Evolutionary conservation across 2,113 vertebrate genomes (phyloP).

Genomic region (Periophthalmodon schlosseri): DNA sequence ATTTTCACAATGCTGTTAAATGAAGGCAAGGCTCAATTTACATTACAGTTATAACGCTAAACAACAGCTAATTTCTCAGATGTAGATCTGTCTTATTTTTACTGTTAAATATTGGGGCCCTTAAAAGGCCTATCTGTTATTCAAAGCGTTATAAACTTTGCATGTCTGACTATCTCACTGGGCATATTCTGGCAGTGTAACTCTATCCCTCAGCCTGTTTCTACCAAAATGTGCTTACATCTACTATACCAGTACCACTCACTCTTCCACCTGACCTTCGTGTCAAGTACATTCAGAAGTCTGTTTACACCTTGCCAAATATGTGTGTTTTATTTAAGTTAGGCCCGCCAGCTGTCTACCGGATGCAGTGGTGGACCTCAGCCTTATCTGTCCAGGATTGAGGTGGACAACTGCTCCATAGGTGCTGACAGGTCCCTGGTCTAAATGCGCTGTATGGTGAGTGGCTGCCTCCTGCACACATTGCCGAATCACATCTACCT

Average conservation of each 20-base stretch:
- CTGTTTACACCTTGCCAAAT: constrained; percentile 21
- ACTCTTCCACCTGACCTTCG: constrained; percentile 53
- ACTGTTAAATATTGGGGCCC: background rate
- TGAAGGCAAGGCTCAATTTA: background rate
- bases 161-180: constrained; percentile 53
- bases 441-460: background rate
- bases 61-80: background rate
- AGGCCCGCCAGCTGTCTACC: background rate
- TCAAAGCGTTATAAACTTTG: constrained; percentile 38
- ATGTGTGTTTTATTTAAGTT: constrained; percentile 13
- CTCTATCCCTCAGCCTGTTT: constrained; percentile 42
- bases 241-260: constrained; percentile 50
- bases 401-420: constrained; percentile 15
- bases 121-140: background rate
- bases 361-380: constrained; percentile 17
- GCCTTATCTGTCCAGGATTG: constrained; percentile 1
- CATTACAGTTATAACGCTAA: background rate
- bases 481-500: constrained; percentile 36
- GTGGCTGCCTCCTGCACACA: constrained; percentile 10
- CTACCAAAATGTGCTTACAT: constrained; percentile 76
- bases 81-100: background rate
- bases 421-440: constrained; percentile 13
- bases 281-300: constrained; percentile 27
- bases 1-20: background rate
- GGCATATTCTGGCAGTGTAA: constrained; percentile 65